phyloP scores from a whole-genome alignment of 2,888 invertebrate genomes.

The Ceriagrion tenellum region DNA sequence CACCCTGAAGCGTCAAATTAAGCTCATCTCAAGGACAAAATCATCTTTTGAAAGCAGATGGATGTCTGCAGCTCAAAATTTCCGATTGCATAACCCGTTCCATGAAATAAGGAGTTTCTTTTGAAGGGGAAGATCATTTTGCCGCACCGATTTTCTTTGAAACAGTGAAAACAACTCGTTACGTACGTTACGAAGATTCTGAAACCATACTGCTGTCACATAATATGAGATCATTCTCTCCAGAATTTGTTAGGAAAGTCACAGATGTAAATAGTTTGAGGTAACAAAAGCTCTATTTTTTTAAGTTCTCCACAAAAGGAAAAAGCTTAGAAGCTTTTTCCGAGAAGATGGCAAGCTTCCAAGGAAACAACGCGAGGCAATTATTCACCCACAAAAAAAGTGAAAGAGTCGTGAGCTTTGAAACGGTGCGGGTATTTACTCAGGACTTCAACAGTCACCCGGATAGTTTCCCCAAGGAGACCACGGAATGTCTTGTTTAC shows the following conservation, averaged over 20 bases:
- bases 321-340: not conserved
- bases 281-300: conserved; percentile 4
- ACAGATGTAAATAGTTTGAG: not conserved
- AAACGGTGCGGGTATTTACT: not conserved
- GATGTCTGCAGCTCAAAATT: not conserved
- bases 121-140: not conserved
- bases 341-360: not conserved
- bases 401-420: not conserved
- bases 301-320: not conserved
- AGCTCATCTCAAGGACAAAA: not conserved
- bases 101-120: not conserved
- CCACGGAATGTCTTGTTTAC: not conserved
- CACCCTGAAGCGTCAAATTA: not conserved
- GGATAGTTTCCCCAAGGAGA: not conserved
- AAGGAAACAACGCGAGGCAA: not conserved
- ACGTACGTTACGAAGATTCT: not conserved
- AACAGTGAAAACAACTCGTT: not conserved
- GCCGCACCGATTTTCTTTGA: not conserved
- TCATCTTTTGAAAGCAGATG: not conserved
- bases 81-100: not conserved
- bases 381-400: not conserved
- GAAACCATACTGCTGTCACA: not conserved
- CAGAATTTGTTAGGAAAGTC: not conserved
- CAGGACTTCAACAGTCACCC: not conserved
- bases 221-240: not conserved